Percentiles rank a stretch among this genome's conserved stretches.
Conservation (phyloP, 1,140 invertebrate genomes). For the Batillaria attramentaria region DNA sequence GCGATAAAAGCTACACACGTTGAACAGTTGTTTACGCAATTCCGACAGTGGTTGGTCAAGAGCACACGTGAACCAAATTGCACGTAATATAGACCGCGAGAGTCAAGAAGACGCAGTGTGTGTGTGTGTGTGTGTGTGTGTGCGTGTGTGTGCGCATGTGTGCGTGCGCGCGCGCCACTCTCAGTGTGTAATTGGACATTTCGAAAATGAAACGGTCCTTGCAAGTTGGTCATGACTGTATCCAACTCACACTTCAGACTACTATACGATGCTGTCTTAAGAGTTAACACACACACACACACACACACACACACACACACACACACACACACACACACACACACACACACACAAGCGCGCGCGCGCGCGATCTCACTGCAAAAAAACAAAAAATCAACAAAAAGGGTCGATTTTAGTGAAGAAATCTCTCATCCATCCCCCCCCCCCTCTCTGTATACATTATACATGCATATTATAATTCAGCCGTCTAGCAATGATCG, state of each 20-base stretch:
- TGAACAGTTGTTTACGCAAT: neutral
- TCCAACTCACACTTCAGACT: neutral
- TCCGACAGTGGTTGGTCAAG: neutral
- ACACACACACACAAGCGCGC: constrained; percentile 1
- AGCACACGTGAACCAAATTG: too few species aligned
- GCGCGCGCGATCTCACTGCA: neutral
- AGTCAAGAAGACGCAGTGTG: too few species aligned
- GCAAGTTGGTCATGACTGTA: neutral
- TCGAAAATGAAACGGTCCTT: neutral
- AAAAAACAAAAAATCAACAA: constrained; percentile 3
- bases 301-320: constrained; percentile 17
- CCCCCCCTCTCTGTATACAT: neutral
- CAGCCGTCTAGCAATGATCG: constrained; percentile 44
- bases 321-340: constrained; percentile 18
- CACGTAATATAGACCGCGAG: too few species aligned
- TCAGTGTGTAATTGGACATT: neutral
- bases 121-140: neutral
- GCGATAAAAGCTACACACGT: neutral
- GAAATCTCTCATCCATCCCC: constrained; percentile 6
- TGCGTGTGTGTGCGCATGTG: neutral
- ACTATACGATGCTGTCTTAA: neutral
- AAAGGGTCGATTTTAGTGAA: neutral
- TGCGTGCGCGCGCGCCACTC: neutral
- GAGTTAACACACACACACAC: constrained; percentile 3
- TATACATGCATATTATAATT: neutral